A percentile compares a stretch with the other conserved stretches of the same genome.
These are phyloP conservation scores for Bilobella aurantiaca DNA, from an alignment of 1,140 invertebrate genomes.

Conservation along the genomic window DNA sequence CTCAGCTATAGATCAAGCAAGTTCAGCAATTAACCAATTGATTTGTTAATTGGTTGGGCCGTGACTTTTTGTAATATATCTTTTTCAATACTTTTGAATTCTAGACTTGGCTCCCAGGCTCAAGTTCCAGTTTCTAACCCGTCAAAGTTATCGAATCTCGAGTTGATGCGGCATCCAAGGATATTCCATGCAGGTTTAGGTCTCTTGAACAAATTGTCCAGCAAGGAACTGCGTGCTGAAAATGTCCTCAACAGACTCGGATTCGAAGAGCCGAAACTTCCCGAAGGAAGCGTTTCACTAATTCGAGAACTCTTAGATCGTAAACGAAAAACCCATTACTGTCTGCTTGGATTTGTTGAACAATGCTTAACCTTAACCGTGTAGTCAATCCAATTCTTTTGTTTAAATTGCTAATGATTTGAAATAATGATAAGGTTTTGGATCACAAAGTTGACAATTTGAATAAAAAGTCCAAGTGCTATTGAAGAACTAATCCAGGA, in stretches of 20 bases:
- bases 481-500: slow-evolving; percentile 12
- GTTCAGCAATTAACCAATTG: too few relatives aligned
- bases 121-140: background rate
- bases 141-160: slow-evolving; percentile 3
- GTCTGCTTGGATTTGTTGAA: too few relatives aligned
- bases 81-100: too few relatives aligned
- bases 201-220: slow-evolving; percentile 5
- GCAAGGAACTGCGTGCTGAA: slow-evolving; percentile 2
- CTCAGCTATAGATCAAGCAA: too few relatives aligned
- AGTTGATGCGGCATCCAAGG: slow-evolving; percentile 13
- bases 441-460: too few relatives aligned
- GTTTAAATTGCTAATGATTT: too few relatives aligned
- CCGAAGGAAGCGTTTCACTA: background rate
- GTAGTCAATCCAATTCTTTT: too few relatives aligned
- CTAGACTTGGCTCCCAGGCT: too few relatives aligned
- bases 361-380: too few relatives aligned
- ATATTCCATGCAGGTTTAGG: slow-evolving; percentile 17
- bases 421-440: slow-evolving; percentile 11
- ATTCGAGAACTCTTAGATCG: slow-evolving; percentile 14
- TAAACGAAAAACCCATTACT: too few relatives aligned
- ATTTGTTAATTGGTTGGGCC: too few relatives aligned
- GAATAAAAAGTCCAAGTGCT: slow-evolving; percentile 18
- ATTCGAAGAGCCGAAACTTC: background rate
- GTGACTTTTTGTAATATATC: too few relatives aligned
- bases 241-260: background rate